These are phyloP conservation scores for Pseudobourletiella spinata DNA, from an alignment of 1,140 invertebrate species.

Conservation along the genomic window DNA sequence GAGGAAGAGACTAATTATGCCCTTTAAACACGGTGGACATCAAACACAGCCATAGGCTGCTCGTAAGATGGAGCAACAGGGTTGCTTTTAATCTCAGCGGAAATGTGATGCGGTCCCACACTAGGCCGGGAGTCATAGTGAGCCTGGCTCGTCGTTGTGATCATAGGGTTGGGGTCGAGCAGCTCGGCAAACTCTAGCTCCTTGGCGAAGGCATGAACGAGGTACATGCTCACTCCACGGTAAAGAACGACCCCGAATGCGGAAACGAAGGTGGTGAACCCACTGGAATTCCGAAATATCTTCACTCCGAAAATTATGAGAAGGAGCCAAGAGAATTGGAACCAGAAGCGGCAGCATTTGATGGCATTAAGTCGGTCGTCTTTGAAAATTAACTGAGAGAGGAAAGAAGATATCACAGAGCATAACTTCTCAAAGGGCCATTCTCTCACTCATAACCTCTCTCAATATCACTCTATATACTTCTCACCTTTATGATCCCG, in stretches of 20 bases:
- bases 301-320: conserved; percentile 9
- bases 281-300: conserved; percentile 1
- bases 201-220: background rate
- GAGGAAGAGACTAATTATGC: too few species aligned
- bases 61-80: background rate
- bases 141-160: background rate
- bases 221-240: background rate
- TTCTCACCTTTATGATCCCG: background rate
- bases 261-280: background rate
- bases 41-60: conserved; percentile 1
- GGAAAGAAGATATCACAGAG: too few species aligned
- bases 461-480: too few species aligned
- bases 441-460: too few species aligned
- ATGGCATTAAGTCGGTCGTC: conserved; percentile 1
- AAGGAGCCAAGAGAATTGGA: conserved; percentile 6
- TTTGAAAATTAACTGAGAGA: conserved; percentile 9
- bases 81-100: background rate
- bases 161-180: background rate
- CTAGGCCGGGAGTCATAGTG: background rate
- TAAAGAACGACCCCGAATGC: background rate
- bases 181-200: conserved; percentile 2
- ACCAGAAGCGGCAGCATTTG: conserved; percentile 6
- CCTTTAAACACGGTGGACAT: conserved; percentile 5
- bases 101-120: too few species aligned
- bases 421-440: background rate